phyloP scores from a whole-genome alignment of 2,113 vertebrate genomes.

The Synchiropus splendidus region DNA sequence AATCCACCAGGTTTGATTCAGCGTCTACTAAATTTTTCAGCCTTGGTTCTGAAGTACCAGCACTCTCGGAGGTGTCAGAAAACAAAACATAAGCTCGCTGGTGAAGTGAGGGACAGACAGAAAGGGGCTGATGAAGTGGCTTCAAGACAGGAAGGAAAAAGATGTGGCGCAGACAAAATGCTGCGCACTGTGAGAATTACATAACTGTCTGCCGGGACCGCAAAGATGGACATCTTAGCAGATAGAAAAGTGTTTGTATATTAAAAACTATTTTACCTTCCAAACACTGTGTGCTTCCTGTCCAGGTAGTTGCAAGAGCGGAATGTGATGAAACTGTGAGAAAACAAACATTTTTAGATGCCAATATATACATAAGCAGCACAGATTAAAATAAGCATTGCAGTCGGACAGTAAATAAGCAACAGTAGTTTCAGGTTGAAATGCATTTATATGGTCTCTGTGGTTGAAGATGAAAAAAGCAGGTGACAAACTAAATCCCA shows the following conservation, averaged over 20 bases:
- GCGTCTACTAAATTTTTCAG: slow-evolving; percentile 22
- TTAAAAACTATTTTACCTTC: slow-evolving; percentile 68
- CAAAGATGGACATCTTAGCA: not conserved
- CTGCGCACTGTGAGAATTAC: not conserved
- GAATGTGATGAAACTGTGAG: slow-evolving; percentile 89
- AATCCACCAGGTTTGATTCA: slow-evolving; percentile 5
- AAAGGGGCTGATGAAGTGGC: not conserved
- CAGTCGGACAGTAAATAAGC: no score
- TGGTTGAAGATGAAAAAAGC: no score
- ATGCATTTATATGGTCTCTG: no score
- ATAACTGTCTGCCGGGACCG: not conserved
- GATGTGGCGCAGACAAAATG: not conserved
- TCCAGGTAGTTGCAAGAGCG: slow-evolving; percentile 90
- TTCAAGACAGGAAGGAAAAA: not conserved
- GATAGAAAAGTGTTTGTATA: not conserved
- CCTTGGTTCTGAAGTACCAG: not conserved
- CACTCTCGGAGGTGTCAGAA: slow-evolving; percentile 1
- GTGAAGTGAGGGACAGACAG: not conserved
- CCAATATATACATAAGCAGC: no score
- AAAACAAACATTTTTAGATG: slow-evolving; percentile 7
- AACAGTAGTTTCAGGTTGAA: no score
- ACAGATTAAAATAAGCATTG: no score
- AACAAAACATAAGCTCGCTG: not conserved
- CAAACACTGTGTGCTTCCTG: slow-evolving; percentile 92
- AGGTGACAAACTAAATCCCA: no score